Conservation (phyloP, 2,888 invertebrate species). For the Hecatera dysodea region DNA sequence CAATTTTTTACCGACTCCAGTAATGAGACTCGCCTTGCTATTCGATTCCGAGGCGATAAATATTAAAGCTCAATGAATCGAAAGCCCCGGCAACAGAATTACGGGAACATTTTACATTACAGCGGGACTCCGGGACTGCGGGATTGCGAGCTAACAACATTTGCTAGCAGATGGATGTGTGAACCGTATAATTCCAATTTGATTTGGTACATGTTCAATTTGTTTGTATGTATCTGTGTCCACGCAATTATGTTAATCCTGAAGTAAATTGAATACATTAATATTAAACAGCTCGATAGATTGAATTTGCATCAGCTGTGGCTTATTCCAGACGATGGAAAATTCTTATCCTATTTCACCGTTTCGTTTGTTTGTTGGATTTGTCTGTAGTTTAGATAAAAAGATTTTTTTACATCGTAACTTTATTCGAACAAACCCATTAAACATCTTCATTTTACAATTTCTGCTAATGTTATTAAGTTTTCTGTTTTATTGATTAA, state of each 20-base stretch:
- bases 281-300: constrained; percentile 31
- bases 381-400: constrained; percentile 35
- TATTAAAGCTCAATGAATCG: constrained; percentile 71
- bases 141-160: constrained; percentile 73
- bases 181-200: constrained; percentile 66
- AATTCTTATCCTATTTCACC: constrained; percentile 3
- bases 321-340: constrained; percentile 11
- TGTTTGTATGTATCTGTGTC: constrained; percentile 52
- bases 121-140: constrained; percentile 44
- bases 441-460: background rate
- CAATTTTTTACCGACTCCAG: constrained; percentile 41
- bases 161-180: constrained; percentile 69
- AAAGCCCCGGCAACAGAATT: constrained; percentile 52
- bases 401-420: constrained; percentile 31
- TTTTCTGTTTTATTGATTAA: background rate
- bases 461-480: constrained; percentile 14
- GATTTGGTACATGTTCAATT: constrained; percentile 57
- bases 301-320: constrained; percentile 52
- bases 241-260: constrained; percentile 60
- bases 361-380: constrained; percentile 32
- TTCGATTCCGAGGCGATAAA: constrained; percentile 58
- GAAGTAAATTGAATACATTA: constrained; percentile 53
- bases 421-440: constrained; percentile 2
- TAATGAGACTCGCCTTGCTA: constrained; percentile 50
- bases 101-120: constrained; percentile 64